Evolutionary conservation across 2,797 vertebrate genomes (phyloP).

Genomic region (Graptemys geographica): DNA sequence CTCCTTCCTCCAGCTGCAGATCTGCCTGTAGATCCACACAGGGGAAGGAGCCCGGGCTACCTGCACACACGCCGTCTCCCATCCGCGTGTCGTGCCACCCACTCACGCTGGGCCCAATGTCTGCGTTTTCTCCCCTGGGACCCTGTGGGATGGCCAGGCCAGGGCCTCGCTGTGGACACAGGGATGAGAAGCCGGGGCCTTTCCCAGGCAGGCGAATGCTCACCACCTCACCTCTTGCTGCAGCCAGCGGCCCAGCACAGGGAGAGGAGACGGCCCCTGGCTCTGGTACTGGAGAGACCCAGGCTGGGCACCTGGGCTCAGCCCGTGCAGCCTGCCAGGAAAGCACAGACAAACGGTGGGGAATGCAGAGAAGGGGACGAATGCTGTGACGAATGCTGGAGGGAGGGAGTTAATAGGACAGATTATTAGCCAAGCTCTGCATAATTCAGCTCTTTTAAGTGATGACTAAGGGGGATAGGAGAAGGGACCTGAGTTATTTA

Average conservation of each 20-base stretch:
- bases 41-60: too few relatives aligned
- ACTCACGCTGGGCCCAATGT: too few relatives aligned
- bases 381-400: slow-evolving; percentile 1
- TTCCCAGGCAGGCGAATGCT: too few relatives aligned
- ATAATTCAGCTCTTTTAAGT: not conserved
- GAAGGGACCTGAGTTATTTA: not conserved
- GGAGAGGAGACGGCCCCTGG: not conserved
- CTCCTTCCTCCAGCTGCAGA: too few relatives aligned
- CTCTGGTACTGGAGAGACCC: not conserved
- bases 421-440: not conserved
- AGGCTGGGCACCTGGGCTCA: not conserved
- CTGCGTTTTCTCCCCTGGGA: too few relatives aligned
- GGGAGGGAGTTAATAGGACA: slow-evolving; percentile 16
- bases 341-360: not conserved
- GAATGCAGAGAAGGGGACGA: not conserved
- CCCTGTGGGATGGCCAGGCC: too few relatives aligned
- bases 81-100: too few relatives aligned
- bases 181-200: too few relatives aligned
- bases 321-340: not conserved
- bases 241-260: not conserved
- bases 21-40: not conserved
- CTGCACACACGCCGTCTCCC: too few relatives aligned
- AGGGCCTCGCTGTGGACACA: too few relatives aligned
- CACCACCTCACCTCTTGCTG: accelerated
- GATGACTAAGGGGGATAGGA: not conserved